Evolutionary conservation across 2,797 vertebrate genomes (phyloP).

Genomic region (Dendrocincla tyrannina): DNA sequence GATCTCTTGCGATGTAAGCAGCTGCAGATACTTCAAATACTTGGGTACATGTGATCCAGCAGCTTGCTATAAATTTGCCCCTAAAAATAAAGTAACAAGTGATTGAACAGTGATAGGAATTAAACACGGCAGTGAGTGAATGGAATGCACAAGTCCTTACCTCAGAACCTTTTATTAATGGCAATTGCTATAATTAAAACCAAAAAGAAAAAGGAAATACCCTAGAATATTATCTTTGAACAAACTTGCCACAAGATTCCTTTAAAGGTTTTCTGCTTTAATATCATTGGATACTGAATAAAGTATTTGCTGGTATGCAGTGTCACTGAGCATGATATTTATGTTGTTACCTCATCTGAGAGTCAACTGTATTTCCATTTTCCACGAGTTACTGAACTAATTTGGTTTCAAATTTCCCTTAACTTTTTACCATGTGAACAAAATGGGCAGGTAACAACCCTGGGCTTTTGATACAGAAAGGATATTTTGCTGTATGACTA

Average conservation of each 20-base stretch:
- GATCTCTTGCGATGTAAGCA: constrained; percentile 84
- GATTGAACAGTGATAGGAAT: constrained; percentile 82
- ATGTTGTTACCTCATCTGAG: constrained; percentile 61
- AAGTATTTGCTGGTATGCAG: constrained; percentile 1
- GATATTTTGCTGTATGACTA: neutral
- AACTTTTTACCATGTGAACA: neutral
- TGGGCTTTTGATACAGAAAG: neutral
- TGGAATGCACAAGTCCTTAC: constrained; percentile 78
- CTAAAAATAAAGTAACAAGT: constrained; percentile 86
- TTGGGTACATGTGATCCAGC: constrained; percentile 82
- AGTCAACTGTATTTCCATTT: constrained; percentile 42
- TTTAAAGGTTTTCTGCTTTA: neutral
- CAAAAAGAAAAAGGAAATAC: constrained; percentile 63
- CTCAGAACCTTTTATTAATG: constrained; percentile 77
- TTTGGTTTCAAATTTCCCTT: constrained; percentile 30
- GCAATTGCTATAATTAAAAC: constrained; percentile 76
- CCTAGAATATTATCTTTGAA: constrained; percentile 48
- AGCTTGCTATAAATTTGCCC: constrained; percentile 82
- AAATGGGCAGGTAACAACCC: neutral
- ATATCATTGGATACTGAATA: neutral
- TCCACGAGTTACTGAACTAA: constrained; percentile 16
- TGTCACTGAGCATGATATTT: constrained; percentile 40
- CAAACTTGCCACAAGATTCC: constrained; percentile 10
- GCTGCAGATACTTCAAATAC: constrained; percentile 84
- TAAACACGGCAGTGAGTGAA: constrained; percentile 77